Evolutionary conservation across 1,140 invertebrate genomes (phyloP), one percentile per base, ranked within the genome.

Genomic region (Ips typographus): DNA sequence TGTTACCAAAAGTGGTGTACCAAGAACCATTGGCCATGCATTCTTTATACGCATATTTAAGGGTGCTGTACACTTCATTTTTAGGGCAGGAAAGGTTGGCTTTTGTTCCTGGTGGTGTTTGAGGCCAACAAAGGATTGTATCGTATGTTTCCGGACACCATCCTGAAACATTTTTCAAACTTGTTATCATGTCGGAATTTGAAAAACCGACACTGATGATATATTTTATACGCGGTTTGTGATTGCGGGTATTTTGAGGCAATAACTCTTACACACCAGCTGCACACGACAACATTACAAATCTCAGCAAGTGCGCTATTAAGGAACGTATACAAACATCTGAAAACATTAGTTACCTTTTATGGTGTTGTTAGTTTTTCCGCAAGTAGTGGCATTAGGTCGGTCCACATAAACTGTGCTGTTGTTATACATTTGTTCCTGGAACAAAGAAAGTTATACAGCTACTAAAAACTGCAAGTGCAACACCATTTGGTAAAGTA

Each of bases 101-200:
- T 3, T 78, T 83, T 2, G 79, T 77, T 44, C 88, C 88, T 2
- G 88, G 86, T 0, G 82, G 79, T 0, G 89, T 90, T 60, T 85
- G 82, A 2, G 86, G 84, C 89, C 89, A 91, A 72, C 89, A 91
- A 2, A 77, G 70, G 3, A 84, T 83, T 83, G 84, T 88, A 72
- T 90, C 89, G 74, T 88, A 89, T 1, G 83, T 82, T 44, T 83
- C 77, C n/a, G 80, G 82, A 73, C 89, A 91, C 71, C 84, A 88
- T 36, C 74, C 74, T 76, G 53, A n/a, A 63, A 62, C 47, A 7
- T 47, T n/a, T 5, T 47, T 47, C n/a, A 47, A 47, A 47, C 22
- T 22, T 22, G 22, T 22, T 22, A 22, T 22, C 0, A 22, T 22
- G 22, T 22, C 22, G 22, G 22, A 22, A 22, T 22, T 22, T 22